phyloP scores from a whole-genome alignment of 2,113 vertebrate genomes.

The Protobothrops flavoviridis region DNA sequence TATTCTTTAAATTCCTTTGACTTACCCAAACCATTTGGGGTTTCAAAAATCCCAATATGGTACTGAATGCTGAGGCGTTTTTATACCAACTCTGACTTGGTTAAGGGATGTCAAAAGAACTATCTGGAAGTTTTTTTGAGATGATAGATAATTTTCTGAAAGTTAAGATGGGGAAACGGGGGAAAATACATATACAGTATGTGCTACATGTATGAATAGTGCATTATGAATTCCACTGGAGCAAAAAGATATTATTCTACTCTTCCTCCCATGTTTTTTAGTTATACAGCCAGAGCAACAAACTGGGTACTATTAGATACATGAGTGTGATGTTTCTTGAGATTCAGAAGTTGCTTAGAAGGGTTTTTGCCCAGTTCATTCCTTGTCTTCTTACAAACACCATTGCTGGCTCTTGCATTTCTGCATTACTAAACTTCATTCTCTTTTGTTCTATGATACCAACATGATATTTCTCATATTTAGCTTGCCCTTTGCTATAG shows the following conservation, averaged over 20 bases:
- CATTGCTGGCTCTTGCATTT: background rate
- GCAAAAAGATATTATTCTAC: background rate
- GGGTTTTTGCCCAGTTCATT: background rate
- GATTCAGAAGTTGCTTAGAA: background rate
- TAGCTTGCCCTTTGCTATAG: background rate
- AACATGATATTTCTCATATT: background rate
- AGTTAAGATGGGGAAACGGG: background rate
- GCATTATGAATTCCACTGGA: background rate
- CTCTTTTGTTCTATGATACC: background rate
- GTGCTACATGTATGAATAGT: background rate
- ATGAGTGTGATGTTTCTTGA: background rate
- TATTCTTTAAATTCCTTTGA: background rate
- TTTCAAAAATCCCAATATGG: background rate
- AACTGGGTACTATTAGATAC: background rate
- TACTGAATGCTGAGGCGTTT: background rate
- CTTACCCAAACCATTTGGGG: background rate
- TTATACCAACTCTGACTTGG: background rate
- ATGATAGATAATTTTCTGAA: background rate
- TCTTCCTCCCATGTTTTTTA: background rate
- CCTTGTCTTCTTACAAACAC: background rate
- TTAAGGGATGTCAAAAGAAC: background rate
- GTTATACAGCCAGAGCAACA: background rate
- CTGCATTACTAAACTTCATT: background rate
- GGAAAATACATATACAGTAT: background rate
- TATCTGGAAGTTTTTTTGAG: background rate